Conservation (phyloP, 2,797 vertebrate genomes). For the Chanos chanos region DNA sequence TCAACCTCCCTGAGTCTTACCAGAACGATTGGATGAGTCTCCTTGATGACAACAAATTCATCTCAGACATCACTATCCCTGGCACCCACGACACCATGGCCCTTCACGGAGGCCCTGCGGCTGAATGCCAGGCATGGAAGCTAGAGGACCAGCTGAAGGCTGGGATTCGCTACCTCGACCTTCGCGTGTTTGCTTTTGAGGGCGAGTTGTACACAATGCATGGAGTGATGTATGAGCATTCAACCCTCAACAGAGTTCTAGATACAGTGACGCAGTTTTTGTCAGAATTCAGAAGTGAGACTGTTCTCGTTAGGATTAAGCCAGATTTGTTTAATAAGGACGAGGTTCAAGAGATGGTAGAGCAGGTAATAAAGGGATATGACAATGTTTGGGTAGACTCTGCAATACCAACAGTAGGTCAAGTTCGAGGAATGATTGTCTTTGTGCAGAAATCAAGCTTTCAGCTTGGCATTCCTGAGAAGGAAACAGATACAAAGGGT, state of each 20-base stretch:
- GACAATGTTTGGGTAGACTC: conserved; percentile 40
- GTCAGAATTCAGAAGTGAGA: conserved; percentile 36
- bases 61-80: conserved; percentile 54
- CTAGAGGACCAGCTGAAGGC: conserved; percentile 55
- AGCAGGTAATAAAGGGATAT: conserved; percentile 32
- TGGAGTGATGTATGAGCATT: conserved; percentile 41
- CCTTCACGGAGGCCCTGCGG: conserved; percentile 42
- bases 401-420: conserved; percentile 47
- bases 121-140: conserved; percentile 47
- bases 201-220: conserved; percentile 49
- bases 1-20: conserved; percentile 46
- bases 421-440: conserved; percentile 58
- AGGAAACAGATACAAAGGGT: conserved; percentile 32
- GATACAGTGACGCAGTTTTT: conserved; percentile 48
- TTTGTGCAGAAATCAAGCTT: conserved; percentile 55
- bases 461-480: conserved; percentile 48
- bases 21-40: conserved; percentile 52
- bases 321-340: conserved; percentile 38
- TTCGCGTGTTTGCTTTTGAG: conserved; percentile 48
- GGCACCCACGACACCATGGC: conserved; percentile 57
- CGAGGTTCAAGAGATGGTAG: conserved; percentile 39
- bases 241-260: conserved; percentile 41
- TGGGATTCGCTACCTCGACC: conserved; percentile 60
- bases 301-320: conserved; percentile 47
- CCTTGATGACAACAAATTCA: conserved; percentile 36